Base-by-base conservation (phyloP, 2,797 vertebrate species). In the Synanceia verrucosa region DNA sequence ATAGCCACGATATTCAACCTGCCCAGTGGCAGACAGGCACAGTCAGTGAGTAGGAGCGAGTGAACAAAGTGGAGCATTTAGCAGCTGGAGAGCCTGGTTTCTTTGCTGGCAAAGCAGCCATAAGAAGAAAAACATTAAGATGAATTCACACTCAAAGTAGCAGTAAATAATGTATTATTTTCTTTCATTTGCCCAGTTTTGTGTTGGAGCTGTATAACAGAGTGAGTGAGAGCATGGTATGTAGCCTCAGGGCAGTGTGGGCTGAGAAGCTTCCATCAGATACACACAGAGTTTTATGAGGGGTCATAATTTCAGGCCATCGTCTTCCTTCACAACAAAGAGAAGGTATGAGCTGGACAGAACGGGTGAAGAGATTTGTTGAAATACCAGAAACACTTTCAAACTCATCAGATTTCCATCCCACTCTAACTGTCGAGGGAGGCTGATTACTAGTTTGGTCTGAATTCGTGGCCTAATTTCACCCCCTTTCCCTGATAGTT, bases 241-340 rank as follows among this genome's bases (percentile, higher is more conserved):
- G 52, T 56, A 26, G 44, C 74, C 44, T 72, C 52, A 44, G 61
- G 72, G 48, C 56, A 44, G 31, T 28, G 34, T 11, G 39, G 14
- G 9, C 56, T 37, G 9, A 58, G 41, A 12, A n/a, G 33, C 59
- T 58, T 24, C 50, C 18, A 55, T 70, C 72, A 71, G 64, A 50
- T 77, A 43, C 53, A 58, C 57, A 55, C 47, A 33, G 14, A 9
- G 46, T 64, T 79, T 87, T 84, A 81, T 26, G 52, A 23, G 24
- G 36, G 55, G 59, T 69, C 68, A 47, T 86, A 62, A 78, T 59
- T 41, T 53, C 56, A 41, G 57, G 10, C 23, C 29, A 29, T 39
- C 34, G 23, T 55, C 48, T 12, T n/a, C 50, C 58, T 62, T 60
- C 41, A 61, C 67, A 51, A 47, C 11, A 1, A n/a, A 41, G 66